phyloP scores from a whole-genome alignment of 2,888 invertebrate genomes.

The Drosophila diplacantha region DNA sequence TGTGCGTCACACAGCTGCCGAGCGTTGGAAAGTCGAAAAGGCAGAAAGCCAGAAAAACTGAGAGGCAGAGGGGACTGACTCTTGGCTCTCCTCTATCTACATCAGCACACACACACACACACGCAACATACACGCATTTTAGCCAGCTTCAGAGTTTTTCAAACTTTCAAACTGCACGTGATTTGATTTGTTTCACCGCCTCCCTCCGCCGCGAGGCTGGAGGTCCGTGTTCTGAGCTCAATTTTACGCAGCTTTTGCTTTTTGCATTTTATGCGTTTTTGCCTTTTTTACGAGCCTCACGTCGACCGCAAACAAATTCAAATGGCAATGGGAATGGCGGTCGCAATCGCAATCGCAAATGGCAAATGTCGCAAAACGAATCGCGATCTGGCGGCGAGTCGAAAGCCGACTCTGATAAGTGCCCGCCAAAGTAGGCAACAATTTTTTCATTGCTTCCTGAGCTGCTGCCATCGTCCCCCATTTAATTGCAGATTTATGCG shows the following conservation, averaged over 20 bases:
- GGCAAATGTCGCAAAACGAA: conserved; percentile 44
- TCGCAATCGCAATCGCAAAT: conserved; percentile 35
- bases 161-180: conserved; percentile 61
- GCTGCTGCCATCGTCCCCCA: conserved; percentile 3
- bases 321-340: conserved; percentile 40
- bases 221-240: conserved; percentile 29
- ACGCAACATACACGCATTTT: conserved; percentile 25
- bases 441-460: conserved; percentile 37
- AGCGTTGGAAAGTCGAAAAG: conserved; percentile 6
- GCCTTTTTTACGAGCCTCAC: conserved; percentile 39
- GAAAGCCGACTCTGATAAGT: conserved; percentile 43
- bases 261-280: conserved; percentile 57
- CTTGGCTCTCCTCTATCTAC: conserved; percentile 45
- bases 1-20: conserved; percentile 28
- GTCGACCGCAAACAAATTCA: conserved; percentile 33
- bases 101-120: conserved; percentile 16
- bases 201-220: background rate
- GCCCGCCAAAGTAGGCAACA: conserved; percentile 58
- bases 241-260: conserved; percentile 66
- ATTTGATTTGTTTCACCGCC: conserved; percentile 52
- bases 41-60: conserved; percentile 3
- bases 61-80: conserved; percentile 1
- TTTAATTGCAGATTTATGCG: conserved; percentile 48
- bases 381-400: conserved; percentile 38
- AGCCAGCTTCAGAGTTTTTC: conserved; percentile 32